These are phyloP conservation scores for Saturnia pavonia DNA, from an alignment of 2,888 invertebrate genomes.

Conservation along the genomic window DNA sequence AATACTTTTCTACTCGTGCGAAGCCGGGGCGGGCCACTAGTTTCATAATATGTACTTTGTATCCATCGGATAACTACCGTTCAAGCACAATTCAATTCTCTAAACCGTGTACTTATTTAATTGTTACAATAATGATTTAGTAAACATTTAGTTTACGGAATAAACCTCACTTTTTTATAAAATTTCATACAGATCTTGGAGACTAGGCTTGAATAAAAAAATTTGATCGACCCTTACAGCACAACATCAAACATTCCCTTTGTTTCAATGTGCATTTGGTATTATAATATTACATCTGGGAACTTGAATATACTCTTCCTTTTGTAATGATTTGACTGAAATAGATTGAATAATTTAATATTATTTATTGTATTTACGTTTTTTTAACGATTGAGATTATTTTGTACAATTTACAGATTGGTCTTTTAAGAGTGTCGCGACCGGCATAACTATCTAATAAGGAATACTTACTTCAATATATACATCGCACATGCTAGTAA, in stretches of 20 bases:
- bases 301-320: neutral
- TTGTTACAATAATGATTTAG: neutral
- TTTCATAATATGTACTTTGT: no score
- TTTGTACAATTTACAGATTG: slow-evolving; percentile 74
- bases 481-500: slow-evolving; percentile 44
- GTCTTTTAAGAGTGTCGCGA: slow-evolving; percentile 79
- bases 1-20: no score
- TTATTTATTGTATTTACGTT: slow-evolving; percentile 10
- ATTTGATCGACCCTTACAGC: neutral
- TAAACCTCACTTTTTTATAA: neutral
- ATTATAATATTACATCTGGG: neutral
- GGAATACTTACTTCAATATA: slow-evolving; percentile 45
- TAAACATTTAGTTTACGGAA: neutral
- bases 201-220: neutral
- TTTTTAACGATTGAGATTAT: slow-evolving; percentile 21
- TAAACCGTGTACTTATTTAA: neutral
- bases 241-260: neutral
- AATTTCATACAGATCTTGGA: neutral
- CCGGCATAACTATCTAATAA: slow-evolving; percentile 71
- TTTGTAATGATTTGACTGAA: neutral
- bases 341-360: neutral
- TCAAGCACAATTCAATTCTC: neutral
- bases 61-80: neutral
- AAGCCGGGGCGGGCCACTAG: no score
- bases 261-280: neutral